Evolutionary conservation across 2,113 vertebrate species (phyloP).

Genomic region (cattle (Bos taurus)): DNA sequence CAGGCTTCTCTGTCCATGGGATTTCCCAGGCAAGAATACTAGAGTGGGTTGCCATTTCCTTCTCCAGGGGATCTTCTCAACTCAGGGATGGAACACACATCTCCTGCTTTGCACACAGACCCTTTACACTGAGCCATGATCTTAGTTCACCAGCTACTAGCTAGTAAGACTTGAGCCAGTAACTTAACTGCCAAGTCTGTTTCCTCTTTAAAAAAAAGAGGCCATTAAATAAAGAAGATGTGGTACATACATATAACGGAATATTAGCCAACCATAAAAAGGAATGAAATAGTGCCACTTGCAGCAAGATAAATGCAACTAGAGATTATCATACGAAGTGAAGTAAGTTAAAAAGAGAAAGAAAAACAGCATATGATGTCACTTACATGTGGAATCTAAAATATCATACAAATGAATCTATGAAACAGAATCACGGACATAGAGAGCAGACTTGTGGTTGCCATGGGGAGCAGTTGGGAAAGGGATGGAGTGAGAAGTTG

Average conservation of each 20-base stretch:
- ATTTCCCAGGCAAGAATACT: not conserved
- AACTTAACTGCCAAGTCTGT: not conserved
- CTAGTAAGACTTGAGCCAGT: not conserved
- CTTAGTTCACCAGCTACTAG: not conserved
- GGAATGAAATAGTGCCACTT: not conserved
- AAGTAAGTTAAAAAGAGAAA: not conserved
- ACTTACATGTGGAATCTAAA: not conserved
- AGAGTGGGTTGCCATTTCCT: not conserved
- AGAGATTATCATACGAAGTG: not conserved
- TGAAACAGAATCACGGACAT: not conserved
- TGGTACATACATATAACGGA: not conserved
- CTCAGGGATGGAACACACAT: not conserved
- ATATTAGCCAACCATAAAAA: not conserved
- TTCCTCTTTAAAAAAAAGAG: not conserved
- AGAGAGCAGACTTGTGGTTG: not conserved
- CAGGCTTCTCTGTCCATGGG: not conserved
- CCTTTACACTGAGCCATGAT: not conserved
- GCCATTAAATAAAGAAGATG: not conserved
- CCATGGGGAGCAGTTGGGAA: not conserved
- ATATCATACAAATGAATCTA: not conserved
- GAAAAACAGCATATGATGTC: not conserved
- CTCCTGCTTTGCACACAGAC: not conserved
- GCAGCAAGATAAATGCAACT: not conserved
- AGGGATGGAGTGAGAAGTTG: not conserved
- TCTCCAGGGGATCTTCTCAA: not conserved